A percentile compares a stretch with the other conserved stretches of the same genome.
phyloP scores from a whole-genome alignment of 2,797 vertebrate species.

The Enteromius fasciolatus region DNA sequence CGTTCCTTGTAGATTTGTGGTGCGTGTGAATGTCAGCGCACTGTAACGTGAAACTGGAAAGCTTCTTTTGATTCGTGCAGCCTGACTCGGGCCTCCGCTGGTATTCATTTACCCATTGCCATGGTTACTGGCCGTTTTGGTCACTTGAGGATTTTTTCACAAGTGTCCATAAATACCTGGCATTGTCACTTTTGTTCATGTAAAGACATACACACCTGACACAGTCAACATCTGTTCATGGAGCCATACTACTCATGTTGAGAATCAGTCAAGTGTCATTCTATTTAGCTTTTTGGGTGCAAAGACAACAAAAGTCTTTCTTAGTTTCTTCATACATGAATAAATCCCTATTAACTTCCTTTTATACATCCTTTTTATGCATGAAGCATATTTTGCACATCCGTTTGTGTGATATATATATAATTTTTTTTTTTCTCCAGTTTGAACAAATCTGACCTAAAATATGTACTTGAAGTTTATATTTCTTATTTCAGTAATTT shows the following conservation, averaged over 20 bases:
- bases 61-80: slow-evolving; percentile 51
- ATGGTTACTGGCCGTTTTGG: slow-evolving; percentile 64
- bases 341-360: not conserved
- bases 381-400: not conserved
- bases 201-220: not conserved
- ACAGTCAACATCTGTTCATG: not conserved
- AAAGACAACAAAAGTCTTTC: not conserved
- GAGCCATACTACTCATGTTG: not conserved
- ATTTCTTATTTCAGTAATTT: too few relatives aligned
- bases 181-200: not conserved
- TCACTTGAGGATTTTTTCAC: slow-evolving; percentile 41
- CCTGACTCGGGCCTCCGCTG: slow-evolving; percentile 34
- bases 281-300: not conserved
- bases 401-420: too few relatives aligned
- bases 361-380: not conserved
- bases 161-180: slow-evolving; percentile 38
- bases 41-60: slow-evolving; percentile 56
- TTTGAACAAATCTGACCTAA: too few relatives aligned
- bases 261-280: slow-evolving; percentile 1
- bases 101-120: slow-evolving; percentile 71
- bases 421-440: too few relatives aligned
- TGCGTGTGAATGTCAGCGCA: slow-evolving; percentile 25
- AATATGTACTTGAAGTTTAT: too few relatives aligned
- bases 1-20: slow-evolving; percentile 4
- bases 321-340: not conserved